Conservation (phyloP, 1,140 invertebrate species). For the Nasonia longicornis region DNA sequence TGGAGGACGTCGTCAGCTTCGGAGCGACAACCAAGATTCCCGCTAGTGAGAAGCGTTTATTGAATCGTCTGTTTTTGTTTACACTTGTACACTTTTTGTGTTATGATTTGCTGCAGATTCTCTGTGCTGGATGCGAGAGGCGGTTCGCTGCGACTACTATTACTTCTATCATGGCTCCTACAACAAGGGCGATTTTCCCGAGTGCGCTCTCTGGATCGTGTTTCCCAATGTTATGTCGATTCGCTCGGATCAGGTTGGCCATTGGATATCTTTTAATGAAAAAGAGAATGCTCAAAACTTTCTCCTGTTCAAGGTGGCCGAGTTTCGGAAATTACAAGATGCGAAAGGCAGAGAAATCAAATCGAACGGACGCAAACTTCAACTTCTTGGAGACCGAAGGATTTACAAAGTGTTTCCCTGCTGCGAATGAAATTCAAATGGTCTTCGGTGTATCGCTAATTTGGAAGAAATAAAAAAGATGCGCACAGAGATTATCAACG, state of each 20-base stretch:
- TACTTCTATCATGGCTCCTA: slow-evolving; percentile 79
- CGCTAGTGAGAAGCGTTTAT: slow-evolving; percentile 54
- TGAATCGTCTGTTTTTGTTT: neutral
- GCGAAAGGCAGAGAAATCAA: slow-evolving; percentile 47
- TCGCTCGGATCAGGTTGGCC: slow-evolving; percentile 75
- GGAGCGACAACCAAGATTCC: slow-evolving; percentile 58
- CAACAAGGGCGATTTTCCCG: slow-evolving; percentile 75
- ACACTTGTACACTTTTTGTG: neutral
- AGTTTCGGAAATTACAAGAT: slow-evolving; percentile 56
- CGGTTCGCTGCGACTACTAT: slow-evolving; percentile 65
- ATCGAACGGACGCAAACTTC: slow-evolving; percentile 49
- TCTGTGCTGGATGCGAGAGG: slow-evolving; percentile 66
- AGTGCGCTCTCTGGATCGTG: slow-evolving; percentile 80
- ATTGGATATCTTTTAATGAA: neutral
- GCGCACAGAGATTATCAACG: neutral
- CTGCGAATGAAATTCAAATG: neutral
- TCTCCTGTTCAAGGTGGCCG: slow-evolving; percentile 45
- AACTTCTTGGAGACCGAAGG: slow-evolving; percentile 48
- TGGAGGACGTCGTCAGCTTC: slow-evolving; percentile 60
- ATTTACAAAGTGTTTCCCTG: slow-evolving; percentile 49
- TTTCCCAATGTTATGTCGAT: slow-evolving; percentile 80
- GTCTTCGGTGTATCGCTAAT: neutral
- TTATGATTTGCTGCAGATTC: slow-evolving; percentile 56
- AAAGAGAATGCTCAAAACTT: neutral
- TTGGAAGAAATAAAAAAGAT: neutral